Evolutionary conservation across 2,113 vertebrate genomes (phyloP).

Genomic region (Spermophilus dauricus): DNA sequence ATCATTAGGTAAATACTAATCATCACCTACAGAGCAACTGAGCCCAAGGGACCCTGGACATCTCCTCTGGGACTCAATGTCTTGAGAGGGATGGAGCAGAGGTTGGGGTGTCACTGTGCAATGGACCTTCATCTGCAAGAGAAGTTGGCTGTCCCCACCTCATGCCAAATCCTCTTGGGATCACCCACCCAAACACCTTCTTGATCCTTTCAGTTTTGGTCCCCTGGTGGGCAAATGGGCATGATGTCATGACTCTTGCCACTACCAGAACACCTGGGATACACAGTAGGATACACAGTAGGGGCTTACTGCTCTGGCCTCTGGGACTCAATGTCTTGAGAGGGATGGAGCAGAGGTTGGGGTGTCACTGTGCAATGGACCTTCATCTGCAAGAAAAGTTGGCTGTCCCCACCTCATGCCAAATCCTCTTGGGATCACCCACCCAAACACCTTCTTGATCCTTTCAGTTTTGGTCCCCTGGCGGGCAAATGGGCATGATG

Average conservation of each 20-base stretch:
- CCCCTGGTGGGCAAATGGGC: too few relatives aligned
- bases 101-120: neutral
- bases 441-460: neutral
- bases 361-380: neutral
- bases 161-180: neutral
- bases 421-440: neutral
- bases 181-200: neutral
- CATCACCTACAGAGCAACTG: too few relatives aligned
- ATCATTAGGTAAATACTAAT: neutral
- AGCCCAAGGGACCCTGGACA: neutral
- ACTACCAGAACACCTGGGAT: neutral
- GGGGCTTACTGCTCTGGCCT: neutral
- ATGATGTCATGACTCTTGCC: neutral
- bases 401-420: neutral
- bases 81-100: neutral
- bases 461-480: neutral
- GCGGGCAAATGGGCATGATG: neutral
- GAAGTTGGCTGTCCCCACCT: neutral
- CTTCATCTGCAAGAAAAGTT: neutral
- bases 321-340: neutral
- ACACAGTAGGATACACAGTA: neutral
- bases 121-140: neutral
- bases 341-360: neutral
- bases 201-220: neutral
- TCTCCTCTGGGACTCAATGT: neutral